Conservation (phyloP, 1,140 invertebrate genomes). For the Hetaerina americana region DNA sequence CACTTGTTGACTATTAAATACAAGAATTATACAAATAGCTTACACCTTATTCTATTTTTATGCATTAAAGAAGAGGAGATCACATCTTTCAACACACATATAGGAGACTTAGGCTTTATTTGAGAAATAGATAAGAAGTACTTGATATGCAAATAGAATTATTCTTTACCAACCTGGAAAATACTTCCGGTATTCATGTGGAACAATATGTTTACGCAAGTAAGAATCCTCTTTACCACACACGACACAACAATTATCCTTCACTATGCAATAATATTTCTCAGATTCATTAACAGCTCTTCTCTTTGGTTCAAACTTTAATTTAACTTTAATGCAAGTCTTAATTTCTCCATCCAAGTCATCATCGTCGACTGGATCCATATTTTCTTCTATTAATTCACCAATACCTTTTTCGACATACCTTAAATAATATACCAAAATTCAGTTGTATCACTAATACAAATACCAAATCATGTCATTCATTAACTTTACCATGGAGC, state of each 20-base stretch:
- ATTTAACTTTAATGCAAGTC: slow-evolving; percentile 57
- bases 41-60: too few relatives aligned
- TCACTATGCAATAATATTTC: slow-evolving; percentile 56
- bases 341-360: slow-evolving; percentile 35
- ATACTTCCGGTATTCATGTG: slow-evolving; percentile 69
- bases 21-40: too few relatives aligned
- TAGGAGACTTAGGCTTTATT: too few relatives aligned
- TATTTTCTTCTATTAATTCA: slow-evolving; percentile 14
- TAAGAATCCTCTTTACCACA: slow-evolving; percentile 58
- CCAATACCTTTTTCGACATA: slow-evolving; percentile 53
- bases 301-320: slow-evolving; percentile 71
- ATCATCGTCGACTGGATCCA: background rate
- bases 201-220: slow-evolving; percentile 68
- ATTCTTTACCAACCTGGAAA: slow-evolving; percentile 43
- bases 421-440: slow-evolving; percentile 25
- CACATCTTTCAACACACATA: too few relatives aligned
- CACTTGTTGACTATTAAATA: too few relatives aligned
- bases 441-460: slow-evolving; percentile 5
- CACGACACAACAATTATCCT: slow-evolving; percentile 73
- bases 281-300: slow-evolving; percentile 53
- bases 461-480: too few relatives aligned
- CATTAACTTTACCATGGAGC: too few relatives aligned
- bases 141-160: too few relatives aligned
- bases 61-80: too few relatives aligned
- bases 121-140: too few relatives aligned